Evolutionary conservation across 2,797 vertebrate genomes (phyloP).

Genomic region (Halcyon chelicuti): DNA sequence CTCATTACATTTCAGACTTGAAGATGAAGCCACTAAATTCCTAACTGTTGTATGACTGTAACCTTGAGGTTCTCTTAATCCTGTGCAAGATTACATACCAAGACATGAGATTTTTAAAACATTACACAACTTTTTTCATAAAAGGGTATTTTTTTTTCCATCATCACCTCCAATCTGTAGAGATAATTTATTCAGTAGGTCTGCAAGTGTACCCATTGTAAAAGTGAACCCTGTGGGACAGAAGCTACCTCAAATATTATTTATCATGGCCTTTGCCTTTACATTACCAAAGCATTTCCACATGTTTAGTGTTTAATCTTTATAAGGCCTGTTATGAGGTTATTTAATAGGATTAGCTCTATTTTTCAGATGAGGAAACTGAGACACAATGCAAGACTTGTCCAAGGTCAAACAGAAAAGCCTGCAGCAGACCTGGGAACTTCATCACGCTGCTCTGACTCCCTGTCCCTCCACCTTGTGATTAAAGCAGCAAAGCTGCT

Average conservation of each 20-base stretch:
- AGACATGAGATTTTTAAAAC: not conserved
- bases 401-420: not conserved
- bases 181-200: not conserved
- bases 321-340: not conserved
- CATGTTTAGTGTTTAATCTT: conserved; percentile 8
- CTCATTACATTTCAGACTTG: not conserved
- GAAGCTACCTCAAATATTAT: not conserved
- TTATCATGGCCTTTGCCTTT: not conserved
- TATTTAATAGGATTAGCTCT: conserved; percentile 34
- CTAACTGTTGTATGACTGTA: not conserved
- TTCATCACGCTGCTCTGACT: not conserved
- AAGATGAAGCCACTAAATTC: not conserved
- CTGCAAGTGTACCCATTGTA: not conserved
- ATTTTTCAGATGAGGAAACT: conserved; percentile 16
- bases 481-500: not conserved
- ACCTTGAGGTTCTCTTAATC: not conserved
- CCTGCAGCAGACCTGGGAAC: not conserved
- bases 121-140: not conserved
- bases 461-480: not conserved
- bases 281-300: conserved; percentile 22
- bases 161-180: not conserved
- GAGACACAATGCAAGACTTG: not conserved
- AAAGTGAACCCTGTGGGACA: not conserved
- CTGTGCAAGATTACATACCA: not conserved
- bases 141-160: not conserved